These are phyloP conservation scores for Spilosoma lubricipeda DNA, from an alignment of 2,888 invertebrate species.

Conservation along the genomic window DNA sequence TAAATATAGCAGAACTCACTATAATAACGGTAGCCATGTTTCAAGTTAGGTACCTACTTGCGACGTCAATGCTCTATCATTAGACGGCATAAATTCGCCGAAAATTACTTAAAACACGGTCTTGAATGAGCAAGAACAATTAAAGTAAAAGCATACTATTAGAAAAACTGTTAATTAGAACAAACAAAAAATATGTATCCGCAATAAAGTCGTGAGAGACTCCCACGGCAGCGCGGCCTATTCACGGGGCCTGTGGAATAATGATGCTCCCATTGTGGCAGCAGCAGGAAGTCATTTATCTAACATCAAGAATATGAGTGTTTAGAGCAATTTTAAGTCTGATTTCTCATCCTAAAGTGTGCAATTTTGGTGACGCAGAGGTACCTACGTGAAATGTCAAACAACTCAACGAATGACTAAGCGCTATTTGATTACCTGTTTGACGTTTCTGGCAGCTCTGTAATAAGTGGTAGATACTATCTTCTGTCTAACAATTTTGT, in stretches of 20 bases:
- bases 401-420: conserved; percentile 53
- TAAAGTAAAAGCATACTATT: conserved; percentile 84
- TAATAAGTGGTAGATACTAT: not conserved
- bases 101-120: conserved; percentile 50
- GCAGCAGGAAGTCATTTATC: conserved; percentile 86
- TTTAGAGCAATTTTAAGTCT: conserved; percentile 84
- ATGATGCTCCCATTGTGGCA: conserved; percentile 84
- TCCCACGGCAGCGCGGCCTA: conserved; percentile 80
- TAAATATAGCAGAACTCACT: conserved; percentile 10
- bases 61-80: conserved; percentile 17
- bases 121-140: conserved; percentile 69
- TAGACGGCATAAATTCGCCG: conserved; percentile 27
- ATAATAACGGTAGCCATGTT: conserved; percentile 17
- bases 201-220: conserved; percentile 84
- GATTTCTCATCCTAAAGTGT: conserved; percentile 83
- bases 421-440: conserved; percentile 47
- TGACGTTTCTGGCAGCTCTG: conserved; percentile 33
- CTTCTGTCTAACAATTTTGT: not conserved
- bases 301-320: conserved; percentile 86
- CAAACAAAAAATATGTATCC: conserved; percentile 85
- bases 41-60: conserved; percentile 5
- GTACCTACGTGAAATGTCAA: conserved; percentile 55
- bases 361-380: conserved; percentile 76
- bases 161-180: conserved; percentile 85
- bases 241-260: conserved; percentile 77